Base-by-base conservation (phyloP, 1,140 invertebrate species). In the Sarcophaga peregrina region DNA sequence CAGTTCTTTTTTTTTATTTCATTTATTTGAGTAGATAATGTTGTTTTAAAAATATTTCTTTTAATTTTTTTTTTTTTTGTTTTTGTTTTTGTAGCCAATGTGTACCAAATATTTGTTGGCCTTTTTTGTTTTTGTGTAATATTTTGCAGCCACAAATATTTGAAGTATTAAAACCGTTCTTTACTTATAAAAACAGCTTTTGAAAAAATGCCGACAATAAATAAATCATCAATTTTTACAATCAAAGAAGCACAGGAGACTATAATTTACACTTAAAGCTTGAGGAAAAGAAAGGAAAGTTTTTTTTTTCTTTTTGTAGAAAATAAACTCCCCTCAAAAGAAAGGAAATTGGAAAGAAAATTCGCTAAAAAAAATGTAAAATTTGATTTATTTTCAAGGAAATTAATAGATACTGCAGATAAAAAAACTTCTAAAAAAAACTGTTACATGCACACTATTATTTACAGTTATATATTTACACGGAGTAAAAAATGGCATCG, bases 101-200 rank as follows among this genome's bases (percentile, higher is more conserved):
- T 68, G 62, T 68, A 68, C 62, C 62, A 68, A 68, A 68, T 68
- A 68, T 68, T 68, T 52, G 50, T 52, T 52, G 5, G 13, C 9
- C 13, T 52, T 52, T 68, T 17, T 25, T 68, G n/a, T 68, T 68
- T 37, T 37, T 68, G n/a, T 68, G n/a, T 68, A 68, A 68, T 68
- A 68, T 68, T 68, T 68, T 68, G n/a, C 62, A 68, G 17, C 6
- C n/a, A 68, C 20, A 68, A 68, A 68, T 68, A 68, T 68, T 68
- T 68, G 17, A 17, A n/a, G 9, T 68, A 8, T 68, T 68, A 68
- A 68, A 20, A 68, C 62, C 62, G 62, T 68, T 68, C 62, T 68
- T 68, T 25, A 8, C 20, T 37, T 37, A 37, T 37, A 37, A 37
- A 37, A 58, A 25, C 15, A 15, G n/a, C n/a, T 68, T 68, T 15